Evolutionary conservation across 2,888 invertebrate genomes (phyloP), one percentile per base, ranked within the genome.

Genomic region (Sesia bembeciformis): DNA sequence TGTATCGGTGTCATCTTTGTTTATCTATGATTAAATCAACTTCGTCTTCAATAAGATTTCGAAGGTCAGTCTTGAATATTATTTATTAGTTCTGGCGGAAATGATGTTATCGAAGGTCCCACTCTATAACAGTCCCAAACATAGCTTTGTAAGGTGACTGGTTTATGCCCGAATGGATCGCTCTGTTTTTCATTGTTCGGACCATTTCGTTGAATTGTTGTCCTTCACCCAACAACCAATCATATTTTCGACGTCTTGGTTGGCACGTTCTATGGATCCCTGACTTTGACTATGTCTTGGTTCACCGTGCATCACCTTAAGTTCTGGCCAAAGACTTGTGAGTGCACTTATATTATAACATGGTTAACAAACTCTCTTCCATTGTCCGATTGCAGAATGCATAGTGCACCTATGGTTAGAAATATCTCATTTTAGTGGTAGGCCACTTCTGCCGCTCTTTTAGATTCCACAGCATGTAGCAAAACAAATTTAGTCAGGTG

Each of bases 181-280:
- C 70, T 61, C 63, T 61, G 58, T 82, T 84, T 67, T 84, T 82
- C 73, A 70, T 74, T 54, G 77, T 62, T 79, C 68, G 7, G 69
- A 71, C 83, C 81, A 84, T 56, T 74, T 72, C 43, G 52, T 67
- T 4, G 65, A 67, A 8, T 70, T 61, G 51, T 77, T 74, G 49
- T 65, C 64, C 43, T 62, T 57, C 69, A 82, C 59, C 81, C 80
- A 84, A 1, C 74, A 60, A 55, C 53, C 52, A 5, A 76, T 40
- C 23, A 23, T 78, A 51, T 76, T 76, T 61, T 75, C 62, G 23
- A 80, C 65, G 57, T 76, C 76, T 61, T 76, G 73, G 54, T 76
- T 76, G 5, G 69, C 67, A 49, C 73, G 58, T 59, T 77, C 68
- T 39, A 78, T 72, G 52, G 62, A 64, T 3, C 74, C 73, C 61